Base-by-base conservation (phyloP, 2,113 vertebrate genomes). In the Equus quagga region DNA sequence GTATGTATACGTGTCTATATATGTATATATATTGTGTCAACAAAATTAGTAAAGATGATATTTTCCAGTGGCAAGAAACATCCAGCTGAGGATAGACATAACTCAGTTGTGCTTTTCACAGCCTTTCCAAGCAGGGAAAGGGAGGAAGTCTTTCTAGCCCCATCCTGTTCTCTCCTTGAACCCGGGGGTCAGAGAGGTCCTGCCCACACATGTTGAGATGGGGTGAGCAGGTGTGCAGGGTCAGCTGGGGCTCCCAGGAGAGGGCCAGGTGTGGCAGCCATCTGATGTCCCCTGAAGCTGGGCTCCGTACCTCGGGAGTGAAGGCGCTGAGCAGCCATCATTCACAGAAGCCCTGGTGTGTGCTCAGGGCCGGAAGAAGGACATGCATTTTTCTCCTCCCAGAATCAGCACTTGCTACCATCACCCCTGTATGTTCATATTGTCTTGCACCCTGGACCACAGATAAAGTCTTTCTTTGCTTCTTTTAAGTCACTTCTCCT, bases 371-470 rank as follows among this genome's bases (percentile, higher is more conserved):
- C 46, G 23, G 33, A 54, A 46, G 31, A 36, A 17, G 46, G 21
- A 2, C 31, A 3, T 17, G 21, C 23, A 8, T 26, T 54, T 54
- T n/a, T 67, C 83, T 69, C 33, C 46, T 69, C 46, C 64, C 26
- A 73, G 69, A 58, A 31, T 44, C 23, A 44, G 36, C 26, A 2
- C 36, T 72, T 28, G 17, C 67, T 58, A 26, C 84, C 18, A 2
- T n/a, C n/a, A 0, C 17, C 26, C 1, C 26, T 33, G 18, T 2
- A 36, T 88, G 56, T 28, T 75, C 26, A 23, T 1, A 0, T 60
- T 41, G 6, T 21, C 51, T 0, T 4, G 67, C 41, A 70, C 70
- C 85, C 69, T 73, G 36, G 11, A 21, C 69, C 51, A 23, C 54
- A 46, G 11, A 58, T 33, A 9, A 88, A 88, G 54, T 14, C 70